phyloP scores from a whole-genome alignment of 2,113 vertebrate species.

The Euleptes europaea region DNA sequence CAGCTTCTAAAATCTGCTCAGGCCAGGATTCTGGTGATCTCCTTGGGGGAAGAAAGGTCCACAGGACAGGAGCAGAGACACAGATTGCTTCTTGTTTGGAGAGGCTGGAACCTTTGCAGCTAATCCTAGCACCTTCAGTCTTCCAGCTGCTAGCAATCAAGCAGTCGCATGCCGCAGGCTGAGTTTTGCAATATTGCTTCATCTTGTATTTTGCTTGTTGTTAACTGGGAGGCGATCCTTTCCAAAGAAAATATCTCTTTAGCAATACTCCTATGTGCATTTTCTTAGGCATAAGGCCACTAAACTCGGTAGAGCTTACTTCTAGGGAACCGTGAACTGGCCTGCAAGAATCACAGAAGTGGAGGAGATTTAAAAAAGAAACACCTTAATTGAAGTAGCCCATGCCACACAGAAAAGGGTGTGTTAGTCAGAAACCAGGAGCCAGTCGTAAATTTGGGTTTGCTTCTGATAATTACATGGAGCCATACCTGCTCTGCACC shows the following conservation, averaged over 20 bases:
- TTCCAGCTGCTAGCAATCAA: constrained; percentile 20
- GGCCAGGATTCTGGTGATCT: not conserved
- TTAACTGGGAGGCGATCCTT: not conserved
- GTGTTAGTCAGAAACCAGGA: too few relatives aligned
- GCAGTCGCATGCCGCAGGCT: not conserved
- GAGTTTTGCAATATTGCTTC: not conserved
- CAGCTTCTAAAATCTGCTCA: constrained; percentile 1
- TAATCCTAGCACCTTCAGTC: not conserved
- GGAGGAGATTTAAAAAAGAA: too few relatives aligned
- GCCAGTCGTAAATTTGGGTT: too few relatives aligned
- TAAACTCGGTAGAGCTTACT: not conserved
- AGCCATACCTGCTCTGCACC: too few relatives aligned
- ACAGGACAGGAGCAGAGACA: not conserved
- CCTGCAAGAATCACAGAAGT: not conserved
- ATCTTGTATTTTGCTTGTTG: not conserved
- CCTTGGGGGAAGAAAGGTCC: not conserved
- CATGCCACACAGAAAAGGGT: too few relatives aligned
- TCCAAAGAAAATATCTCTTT: not conserved
- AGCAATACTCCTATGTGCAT: not conserved
- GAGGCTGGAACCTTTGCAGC: not conserved
- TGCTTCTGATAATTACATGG: too few relatives aligned
- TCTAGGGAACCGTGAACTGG: not conserved
- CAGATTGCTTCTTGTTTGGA: not conserved
- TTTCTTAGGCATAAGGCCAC: not conserved
- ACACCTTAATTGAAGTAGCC: too few relatives aligned